phyloP scores from a whole-genome alignment of 23 tunicate genomes.

The Ascidia mentula region DNA sequence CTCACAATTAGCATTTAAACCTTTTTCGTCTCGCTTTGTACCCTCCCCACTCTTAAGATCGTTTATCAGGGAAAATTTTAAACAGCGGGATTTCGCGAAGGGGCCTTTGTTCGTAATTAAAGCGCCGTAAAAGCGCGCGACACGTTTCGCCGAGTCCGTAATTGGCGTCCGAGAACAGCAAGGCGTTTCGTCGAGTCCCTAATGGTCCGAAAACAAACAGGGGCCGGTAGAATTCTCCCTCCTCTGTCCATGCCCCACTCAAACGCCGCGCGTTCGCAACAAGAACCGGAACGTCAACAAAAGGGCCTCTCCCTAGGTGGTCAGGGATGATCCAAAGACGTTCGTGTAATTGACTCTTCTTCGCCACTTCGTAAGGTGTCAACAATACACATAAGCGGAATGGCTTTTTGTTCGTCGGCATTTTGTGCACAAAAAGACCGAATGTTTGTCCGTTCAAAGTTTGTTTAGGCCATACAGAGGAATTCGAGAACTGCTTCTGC shows the following conservation, averaged over 20 bases:
- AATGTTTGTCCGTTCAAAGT: too few relatives aligned
- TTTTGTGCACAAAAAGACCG: too few relatives aligned
- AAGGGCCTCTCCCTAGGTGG: neutral
- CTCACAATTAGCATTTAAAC: too few relatives aligned
- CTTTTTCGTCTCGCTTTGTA: too few relatives aligned
- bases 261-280: neutral
- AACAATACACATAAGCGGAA: too few relatives aligned
- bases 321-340: neutral
- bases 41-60: neutral
- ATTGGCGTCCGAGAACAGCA: neutral
- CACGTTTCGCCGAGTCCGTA: neutral
- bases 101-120: neutral
- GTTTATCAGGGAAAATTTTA: neutral
- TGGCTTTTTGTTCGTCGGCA: too few relatives aligned
- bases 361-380: too few relatives aligned
- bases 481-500: too few relatives aligned
- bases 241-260: neutral
- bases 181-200: slow-evolving; percentile 8
- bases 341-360: neutral
- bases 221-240: neutral
- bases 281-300: neutral
- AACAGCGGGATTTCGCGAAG: neutral
- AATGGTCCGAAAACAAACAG: slow-evolving; percentile 19
- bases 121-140: neutral
- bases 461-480: too few relatives aligned